Percentiles rank a stretch among this genome's conserved stretches.
Conservation (phyloP, 2,888 invertebrate species). For the Andrena chrysosceles region DNA sequence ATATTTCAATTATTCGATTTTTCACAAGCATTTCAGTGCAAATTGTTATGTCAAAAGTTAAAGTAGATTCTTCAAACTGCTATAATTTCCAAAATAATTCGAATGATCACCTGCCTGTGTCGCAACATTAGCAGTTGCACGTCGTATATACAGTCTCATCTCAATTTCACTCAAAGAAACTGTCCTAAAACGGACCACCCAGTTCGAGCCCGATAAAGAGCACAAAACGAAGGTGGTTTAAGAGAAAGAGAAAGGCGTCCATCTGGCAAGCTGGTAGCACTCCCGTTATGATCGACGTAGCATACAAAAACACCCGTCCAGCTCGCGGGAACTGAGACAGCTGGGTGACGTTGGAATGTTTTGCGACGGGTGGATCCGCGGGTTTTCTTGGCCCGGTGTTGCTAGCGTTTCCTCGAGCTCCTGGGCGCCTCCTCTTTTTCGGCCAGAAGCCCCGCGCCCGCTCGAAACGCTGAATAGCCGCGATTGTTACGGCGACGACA, state of each 20-base stretch:
- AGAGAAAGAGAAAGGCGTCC: constrained; percentile 6
- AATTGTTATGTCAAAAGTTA: too few species aligned
- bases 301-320: constrained; percentile 58
- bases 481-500: constrained; percentile 54
- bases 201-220: not conserved
- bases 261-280: constrained; percentile 9
- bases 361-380: constrained; percentile 44
- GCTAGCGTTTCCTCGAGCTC: not conserved
- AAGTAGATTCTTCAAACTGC: too few species aligned
- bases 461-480: constrained; percentile 28
- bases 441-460: constrained; percentile 12
- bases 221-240: not conserved
- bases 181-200: too few species aligned
- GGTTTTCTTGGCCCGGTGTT: constrained; percentile 35
- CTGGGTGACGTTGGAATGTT: constrained; percentile 63
- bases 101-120: too few species aligned
- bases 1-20: too few species aligned
- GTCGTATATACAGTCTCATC: too few species aligned
- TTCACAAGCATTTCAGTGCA: too few species aligned
- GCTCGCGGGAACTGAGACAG: constrained; percentile 57
- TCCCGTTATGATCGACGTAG: constrained; percentile 26
- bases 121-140: too few species aligned
- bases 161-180: too few species aligned
- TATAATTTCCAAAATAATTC: too few species aligned
- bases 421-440: not conserved